Conservation (phyloP, 2,113 vertebrate genomes). For the Dinomys branickii region DNA sequence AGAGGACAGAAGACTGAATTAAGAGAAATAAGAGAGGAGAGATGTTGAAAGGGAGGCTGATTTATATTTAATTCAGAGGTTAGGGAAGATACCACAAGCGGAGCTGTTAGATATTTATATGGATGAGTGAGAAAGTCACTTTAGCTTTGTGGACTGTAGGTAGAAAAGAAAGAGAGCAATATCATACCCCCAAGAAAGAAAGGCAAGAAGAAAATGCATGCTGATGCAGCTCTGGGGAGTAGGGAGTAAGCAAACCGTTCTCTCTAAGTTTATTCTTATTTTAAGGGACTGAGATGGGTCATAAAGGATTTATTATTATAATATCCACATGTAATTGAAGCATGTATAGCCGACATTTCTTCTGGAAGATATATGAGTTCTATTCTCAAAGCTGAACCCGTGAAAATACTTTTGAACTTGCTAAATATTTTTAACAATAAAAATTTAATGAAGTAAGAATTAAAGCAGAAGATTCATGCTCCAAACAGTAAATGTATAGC, state of each 20-base stretch:
- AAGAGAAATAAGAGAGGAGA: background rate
- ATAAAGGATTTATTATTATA: slow-evolving; percentile 22
- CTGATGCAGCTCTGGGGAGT: too few species aligned
- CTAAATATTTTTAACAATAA: background rate
- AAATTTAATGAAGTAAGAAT: slow-evolving; percentile 11
- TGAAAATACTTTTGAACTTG: slow-evolving; percentile 34
- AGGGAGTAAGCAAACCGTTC: too few species aligned
- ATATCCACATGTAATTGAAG: background rate
- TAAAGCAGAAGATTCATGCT: slow-evolving; percentile 32
- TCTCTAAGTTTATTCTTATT: too few species aligned
- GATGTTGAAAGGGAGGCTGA: too few species aligned
- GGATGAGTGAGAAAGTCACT: background rate
- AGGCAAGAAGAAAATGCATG: background rate
- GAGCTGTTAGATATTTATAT: background rate
- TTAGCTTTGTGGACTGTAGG: background rate
- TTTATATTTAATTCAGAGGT: background rate
- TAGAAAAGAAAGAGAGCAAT: background rate
- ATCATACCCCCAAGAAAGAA: background rate
- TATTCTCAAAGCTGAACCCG: background rate
- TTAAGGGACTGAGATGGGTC: background rate
- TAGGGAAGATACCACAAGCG: background rate
- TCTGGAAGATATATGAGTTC: background rate
- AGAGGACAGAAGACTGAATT: too few species aligned
- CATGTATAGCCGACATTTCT: slow-evolving; percentile 43
- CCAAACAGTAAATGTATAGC: background rate